A percentile compares a stretch with the other conserved stretches of the same genome.
Conservation (phyloP, 2,113 vertebrate genomes). For the Tachuris rubrigastra region DNA sequence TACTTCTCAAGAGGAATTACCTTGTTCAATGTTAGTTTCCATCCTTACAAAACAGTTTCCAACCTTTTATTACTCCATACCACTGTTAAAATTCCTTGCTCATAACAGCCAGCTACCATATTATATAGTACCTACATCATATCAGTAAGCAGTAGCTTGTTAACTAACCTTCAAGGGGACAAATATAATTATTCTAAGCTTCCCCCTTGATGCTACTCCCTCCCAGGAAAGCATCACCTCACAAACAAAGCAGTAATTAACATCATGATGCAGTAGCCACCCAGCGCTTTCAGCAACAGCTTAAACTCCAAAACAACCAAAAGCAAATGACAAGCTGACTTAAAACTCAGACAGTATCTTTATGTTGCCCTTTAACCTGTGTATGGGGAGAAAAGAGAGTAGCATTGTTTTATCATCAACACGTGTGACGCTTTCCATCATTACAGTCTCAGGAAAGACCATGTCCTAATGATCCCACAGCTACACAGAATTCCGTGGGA, state of each 20-base stretch:
- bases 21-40: background rate
- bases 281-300: background rate
- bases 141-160: background rate
- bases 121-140: background rate
- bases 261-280: background rate
- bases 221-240: constrained; percentile 17
- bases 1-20: background rate
- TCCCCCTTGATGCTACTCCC: background rate
- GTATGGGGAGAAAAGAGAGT: background rate
- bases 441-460: background rate
- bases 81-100: background rate
- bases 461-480: background rate
- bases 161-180: background rate
- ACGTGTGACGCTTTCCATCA: background rate
- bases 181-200: background rate
- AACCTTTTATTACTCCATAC: background rate
- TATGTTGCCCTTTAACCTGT: background rate
- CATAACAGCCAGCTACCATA: background rate
- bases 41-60: background rate
- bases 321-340: background rate
- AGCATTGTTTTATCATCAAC: background rate
- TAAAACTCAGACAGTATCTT: background rate
- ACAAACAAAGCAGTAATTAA: constrained; percentile 33
- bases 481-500: background rate
- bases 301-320: background rate